Evolutionary conservation across 2,113 vertebrate species (phyloP).

Genomic region (Austrofundulus limnaeus): DNA sequence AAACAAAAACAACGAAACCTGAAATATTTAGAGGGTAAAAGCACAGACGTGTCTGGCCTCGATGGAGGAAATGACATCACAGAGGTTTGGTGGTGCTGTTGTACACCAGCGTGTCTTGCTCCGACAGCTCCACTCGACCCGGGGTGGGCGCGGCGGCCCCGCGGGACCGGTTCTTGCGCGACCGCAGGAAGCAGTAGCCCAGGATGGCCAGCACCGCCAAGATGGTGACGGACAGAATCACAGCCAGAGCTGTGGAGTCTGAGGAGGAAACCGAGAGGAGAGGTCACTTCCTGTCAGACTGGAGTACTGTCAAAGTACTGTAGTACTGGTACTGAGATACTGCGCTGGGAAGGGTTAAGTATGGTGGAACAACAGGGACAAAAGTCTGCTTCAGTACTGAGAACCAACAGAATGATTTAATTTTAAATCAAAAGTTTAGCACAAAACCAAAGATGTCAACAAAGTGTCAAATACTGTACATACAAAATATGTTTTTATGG

Average conservation of each 20-base stretch:
- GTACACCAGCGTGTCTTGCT: conserved; percentile 85
- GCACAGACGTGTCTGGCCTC: not conserved
- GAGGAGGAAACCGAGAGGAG: conserved; percentile 1
- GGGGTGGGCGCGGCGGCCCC: conserved; percentile 65
- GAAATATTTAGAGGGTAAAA: not conserved
- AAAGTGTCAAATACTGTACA: too few relatives aligned
- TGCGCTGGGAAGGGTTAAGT: not conserved
- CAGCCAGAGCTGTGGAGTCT: conserved; percentile 78
- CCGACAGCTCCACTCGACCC: conserved; percentile 70
- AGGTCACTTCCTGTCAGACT: conserved; percentile 33
- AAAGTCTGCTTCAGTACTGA: too few relatives aligned
- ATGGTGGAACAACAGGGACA: not conserved
- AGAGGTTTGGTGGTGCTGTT: conserved; percentile 85
- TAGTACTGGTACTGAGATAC: not conserved
- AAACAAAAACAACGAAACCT: not conserved
- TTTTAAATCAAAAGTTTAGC: too few relatives aligned
- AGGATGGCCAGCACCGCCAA: conserved; percentile 81
- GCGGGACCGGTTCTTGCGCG: conserved; percentile 61
- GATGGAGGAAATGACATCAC: conserved; percentile 63
- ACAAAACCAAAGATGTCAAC: too few relatives aligned
- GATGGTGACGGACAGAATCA: conserved; percentile 81
- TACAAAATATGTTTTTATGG: too few relatives aligned
- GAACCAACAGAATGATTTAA: too few relatives aligned
- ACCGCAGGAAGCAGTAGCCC: conserved; percentile 84
- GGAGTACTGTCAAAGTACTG: not conserved